phyloP scores from a whole-genome alignment of 2,888 invertebrate genomes.

The Lydus trimaculatus region DNA sequence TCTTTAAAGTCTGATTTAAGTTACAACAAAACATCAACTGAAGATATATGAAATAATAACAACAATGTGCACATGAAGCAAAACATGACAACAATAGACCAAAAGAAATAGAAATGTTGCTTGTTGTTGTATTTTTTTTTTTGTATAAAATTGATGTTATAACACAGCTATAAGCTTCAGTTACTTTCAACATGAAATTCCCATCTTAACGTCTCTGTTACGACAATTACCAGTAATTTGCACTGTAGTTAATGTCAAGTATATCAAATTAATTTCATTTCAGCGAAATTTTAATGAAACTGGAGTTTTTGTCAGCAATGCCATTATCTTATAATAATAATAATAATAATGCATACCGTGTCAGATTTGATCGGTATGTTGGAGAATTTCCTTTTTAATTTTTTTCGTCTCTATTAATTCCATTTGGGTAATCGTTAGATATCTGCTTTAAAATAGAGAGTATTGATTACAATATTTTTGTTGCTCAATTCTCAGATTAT shows the following conservation, averaged over 20 bases:
- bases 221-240: not conserved
- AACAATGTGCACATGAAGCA: not conserved
- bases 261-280: conserved; percentile 7
- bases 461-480: not conserved
- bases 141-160: no score
- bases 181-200: not conserved
- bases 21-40: not conserved
- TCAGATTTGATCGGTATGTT: not conserved
- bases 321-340: not conserved
- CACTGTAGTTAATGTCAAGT: not conserved
- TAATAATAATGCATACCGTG: not conserved
- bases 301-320: conserved; percentile 7
- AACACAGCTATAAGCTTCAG: not conserved
- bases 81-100: not conserved
- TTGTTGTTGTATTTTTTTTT: not conserved
- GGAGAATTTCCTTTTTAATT: not conserved
- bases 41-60: not conserved
- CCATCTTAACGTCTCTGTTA: not conserved
- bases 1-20: not conserved
- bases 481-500: not conserved
- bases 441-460: not conserved
- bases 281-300: not conserved
- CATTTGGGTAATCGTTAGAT: not conserved
- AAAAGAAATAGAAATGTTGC: not conserved
- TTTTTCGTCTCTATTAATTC: not conserved